These are phyloP conservation scores for human DNA, from an alignment of 2,113 vertebrate species.

Conservation along the genomic window GRCh38 chr1:199226001-199226500, in stretches of 20 bases:
- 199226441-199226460: slow-evolving; percentile 69
- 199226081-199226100: neutral
- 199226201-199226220: neutral
- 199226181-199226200: neutral
- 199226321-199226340: slow-evolving; percentile 34
- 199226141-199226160: neutral
- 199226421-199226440: slow-evolving; percentile 71
- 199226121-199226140: neutral
- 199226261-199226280: neutral
- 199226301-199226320: slow-evolving; percentile 31
- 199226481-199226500: neutral
- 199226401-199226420: slow-evolving; percentile 32
- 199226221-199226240: neutral
- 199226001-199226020: neutral
- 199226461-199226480: slow-evolving; percentile 24
- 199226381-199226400: slow-evolving; percentile 68
- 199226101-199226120: neutral
- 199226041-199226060: neutral
- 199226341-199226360: slow-evolving; percentile 6
- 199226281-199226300: neutral
- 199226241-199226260: neutral
- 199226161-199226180: neutral
- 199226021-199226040: neutral
- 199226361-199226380: slow-evolving; percentile 65
- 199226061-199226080: neutral